These are phyloP conservation scores for Zaprionus obscuricornis DNA, from an alignment of 2,888 invertebrate species.

Conservation along the genomic window DNA sequence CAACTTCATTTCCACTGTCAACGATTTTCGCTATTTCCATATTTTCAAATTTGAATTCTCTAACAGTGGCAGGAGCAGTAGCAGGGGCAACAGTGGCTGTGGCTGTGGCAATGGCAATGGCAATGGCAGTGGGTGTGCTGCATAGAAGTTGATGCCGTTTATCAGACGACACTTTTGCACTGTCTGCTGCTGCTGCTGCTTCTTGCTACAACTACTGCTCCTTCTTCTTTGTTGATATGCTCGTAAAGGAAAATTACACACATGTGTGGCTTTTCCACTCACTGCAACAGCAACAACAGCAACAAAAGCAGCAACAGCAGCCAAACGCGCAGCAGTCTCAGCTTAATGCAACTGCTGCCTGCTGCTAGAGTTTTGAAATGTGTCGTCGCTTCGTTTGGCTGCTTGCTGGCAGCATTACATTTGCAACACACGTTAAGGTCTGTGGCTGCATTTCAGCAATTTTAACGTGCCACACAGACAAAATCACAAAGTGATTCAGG, in stretches of 20 bases:
- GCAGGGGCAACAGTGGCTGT: background rate
- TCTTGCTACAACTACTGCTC: conserved; percentile 18
- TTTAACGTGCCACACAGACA: conserved; percentile 53
- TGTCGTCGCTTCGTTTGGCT: conserved; percentile 54
- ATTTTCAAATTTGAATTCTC: conserved; percentile 76
- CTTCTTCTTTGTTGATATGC: conserved; percentile 3
- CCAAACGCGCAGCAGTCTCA: background rate
- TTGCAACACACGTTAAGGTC: conserved; percentile 67
- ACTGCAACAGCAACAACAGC: background rate
- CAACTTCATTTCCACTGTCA: conserved; percentile 37
- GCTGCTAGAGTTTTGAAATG: conserved; percentile 19
- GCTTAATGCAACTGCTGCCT: no score
- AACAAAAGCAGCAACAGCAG: background rate
- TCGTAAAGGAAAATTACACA: conserved; percentile 74
- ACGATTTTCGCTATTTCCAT: conserved; percentile 58
- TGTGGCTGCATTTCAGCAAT: conserved; percentile 66
- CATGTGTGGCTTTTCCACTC: conserved; percentile 58
- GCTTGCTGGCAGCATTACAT: conserved; percentile 58
- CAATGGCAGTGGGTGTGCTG: conserved; percentile 22
- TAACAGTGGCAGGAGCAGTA: conserved; percentile 27
- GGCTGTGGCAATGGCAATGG: background rate
- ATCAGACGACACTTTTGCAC: conserved; percentile 58
- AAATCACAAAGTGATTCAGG: conserved; percentile 29
- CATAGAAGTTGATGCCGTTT: conserved; percentile 50
- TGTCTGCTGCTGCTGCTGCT: conserved; percentile 4